A percentile compares a stretch with the other conserved stretches of the same genome.
Evolutionary conservation across 2,113 vertebrate genomes (phyloP).

Genomic region (Aphelocoma coerulescens): DNA sequence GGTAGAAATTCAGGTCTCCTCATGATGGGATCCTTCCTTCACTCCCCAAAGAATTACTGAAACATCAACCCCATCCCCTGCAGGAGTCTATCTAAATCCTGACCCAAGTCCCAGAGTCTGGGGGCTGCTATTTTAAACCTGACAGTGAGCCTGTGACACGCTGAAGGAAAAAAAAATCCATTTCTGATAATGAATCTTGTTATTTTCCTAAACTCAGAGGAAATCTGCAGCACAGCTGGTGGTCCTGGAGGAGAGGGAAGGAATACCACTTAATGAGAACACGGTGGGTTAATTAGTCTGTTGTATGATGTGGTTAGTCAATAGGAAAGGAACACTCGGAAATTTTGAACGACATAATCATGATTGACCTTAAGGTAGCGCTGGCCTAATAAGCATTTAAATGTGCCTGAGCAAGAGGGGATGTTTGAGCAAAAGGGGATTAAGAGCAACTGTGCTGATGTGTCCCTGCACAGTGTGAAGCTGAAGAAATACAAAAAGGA

Average conservation of each 20-base stretch:
- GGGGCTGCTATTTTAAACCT: conserved; percentile 2
- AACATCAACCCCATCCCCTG: background rate
- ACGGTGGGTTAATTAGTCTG: conserved; percentile 40
- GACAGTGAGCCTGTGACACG: fast-evolving
- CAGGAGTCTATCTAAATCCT: background rate
- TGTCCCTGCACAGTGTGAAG: background rate
- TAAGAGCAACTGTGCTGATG: background rate
- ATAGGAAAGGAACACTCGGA: background rate
- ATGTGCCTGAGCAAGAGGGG: background rate
- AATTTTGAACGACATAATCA: background rate
- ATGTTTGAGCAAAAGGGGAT: background rate
- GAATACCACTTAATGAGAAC: conserved; percentile 42
- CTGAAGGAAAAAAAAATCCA: background rate
- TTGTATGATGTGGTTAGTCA: conserved; percentile 2
- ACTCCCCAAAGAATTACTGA: background rate
- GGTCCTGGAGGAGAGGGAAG: conserved; percentile 9
- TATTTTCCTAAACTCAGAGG: conserved; percentile 46
- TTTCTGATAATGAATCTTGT: conserved; percentile 34
- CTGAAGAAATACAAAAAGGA: background rate
- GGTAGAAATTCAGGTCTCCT: background rate
- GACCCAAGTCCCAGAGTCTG: background rate
- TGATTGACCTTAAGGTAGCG: background rate
- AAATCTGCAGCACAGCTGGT: conserved; percentile 41
- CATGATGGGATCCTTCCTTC: background rate
- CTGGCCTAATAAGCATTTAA: conserved; percentile 16